Percentiles rank a stretch among this genome's conserved stretches.
Evolutionary conservation across 1,140 invertebrate genomes (phyloP).

Genomic region (Hypsibius dujardini): DNA sequence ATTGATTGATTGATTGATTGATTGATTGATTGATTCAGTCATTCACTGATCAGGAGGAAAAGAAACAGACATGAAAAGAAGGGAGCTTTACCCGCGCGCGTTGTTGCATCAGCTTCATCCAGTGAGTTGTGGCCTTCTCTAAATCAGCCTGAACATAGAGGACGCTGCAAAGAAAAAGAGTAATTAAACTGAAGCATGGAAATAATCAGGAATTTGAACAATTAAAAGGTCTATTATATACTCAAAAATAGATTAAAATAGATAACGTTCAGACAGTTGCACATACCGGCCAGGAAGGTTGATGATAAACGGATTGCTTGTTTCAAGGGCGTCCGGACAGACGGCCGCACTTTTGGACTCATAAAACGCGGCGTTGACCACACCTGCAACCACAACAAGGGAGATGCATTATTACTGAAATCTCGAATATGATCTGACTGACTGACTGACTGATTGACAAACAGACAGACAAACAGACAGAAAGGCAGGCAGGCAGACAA

Average conservation of each 20-base stretch:
- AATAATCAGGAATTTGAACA: no score
- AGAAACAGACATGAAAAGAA: constrained; percentile 40
- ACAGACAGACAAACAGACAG: no score
- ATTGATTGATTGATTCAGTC: no score
- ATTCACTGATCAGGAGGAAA: no score
- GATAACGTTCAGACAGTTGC: no score
- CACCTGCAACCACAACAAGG: constrained; percentile 21
- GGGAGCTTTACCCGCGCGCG: constrained; percentile 23
- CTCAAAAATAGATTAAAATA: no score
- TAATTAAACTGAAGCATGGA: no score
- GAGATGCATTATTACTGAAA: constrained; percentile 19
- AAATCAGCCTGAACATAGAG: constrained; percentile 53
- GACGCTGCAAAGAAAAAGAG: constrained; percentile 28
- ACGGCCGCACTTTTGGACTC: constrained; percentile 23
- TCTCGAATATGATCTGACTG: no score
- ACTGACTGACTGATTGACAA: no score
- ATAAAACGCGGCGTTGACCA: constrained; percentile 18
- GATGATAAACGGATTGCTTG: constrained; percentile 42
- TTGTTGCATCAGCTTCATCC: constrained; percentile 13
- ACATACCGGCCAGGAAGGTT: constrained; percentile 39
- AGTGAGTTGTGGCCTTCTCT: constrained; percentile 26
- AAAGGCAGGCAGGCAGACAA: no score
- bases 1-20: no score
- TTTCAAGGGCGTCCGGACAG: constrained; percentile 24
- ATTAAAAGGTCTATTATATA: no score